Evolutionary conservation across 2,888 invertebrate species (phyloP).

Genomic region (Mallateleia sp.): DNA sequence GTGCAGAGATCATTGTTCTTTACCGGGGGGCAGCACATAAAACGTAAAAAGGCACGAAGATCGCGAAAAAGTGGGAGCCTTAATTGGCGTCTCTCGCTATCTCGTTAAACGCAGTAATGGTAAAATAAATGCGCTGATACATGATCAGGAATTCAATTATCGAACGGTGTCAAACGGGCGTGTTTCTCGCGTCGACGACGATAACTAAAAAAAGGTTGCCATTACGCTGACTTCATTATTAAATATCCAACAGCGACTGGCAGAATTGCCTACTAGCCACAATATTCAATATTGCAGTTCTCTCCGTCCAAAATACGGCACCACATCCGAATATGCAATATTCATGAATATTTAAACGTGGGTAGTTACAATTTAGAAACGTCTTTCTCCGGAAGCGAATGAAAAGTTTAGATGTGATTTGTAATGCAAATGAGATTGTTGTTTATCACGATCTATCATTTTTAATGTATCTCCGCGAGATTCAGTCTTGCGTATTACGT

Average conservation of each 20-base stretch:
- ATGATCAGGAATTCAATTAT: constrained; percentile 63
- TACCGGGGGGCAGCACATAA: too few species aligned
- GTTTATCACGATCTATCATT: constrained; percentile 62
- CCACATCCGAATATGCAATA: constrained; percentile 37
- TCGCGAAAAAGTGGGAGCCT: constrained; percentile 27
- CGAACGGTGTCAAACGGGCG: constrained; percentile 22
- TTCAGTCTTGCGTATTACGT: constrained; percentile 2
- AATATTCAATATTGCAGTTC: constrained; percentile 66
- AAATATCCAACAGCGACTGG: constrained; percentile 29
- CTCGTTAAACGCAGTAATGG: constrained; percentile 48
- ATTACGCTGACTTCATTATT: constrained; percentile 49
- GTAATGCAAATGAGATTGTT: constrained; percentile 50
- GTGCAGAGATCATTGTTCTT: too few species aligned
- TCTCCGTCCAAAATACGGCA: constrained; percentile 44
- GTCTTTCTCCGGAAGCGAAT: constrained; percentile 36
- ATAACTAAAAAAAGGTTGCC: constrained; percentile 32
- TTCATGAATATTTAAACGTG: constrained; percentile 68
- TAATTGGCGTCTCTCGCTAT: constrained; percentile 41
- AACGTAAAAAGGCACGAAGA: constrained; percentile 27
- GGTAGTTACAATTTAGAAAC: constrained; percentile 66
- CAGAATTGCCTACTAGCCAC: constrained; percentile 37
- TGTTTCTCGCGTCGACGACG: constrained; percentile 23
- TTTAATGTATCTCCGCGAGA: constrained; percentile 15
- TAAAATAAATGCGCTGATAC: constrained; percentile 46
- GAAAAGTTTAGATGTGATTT: constrained; percentile 63